Evolutionary conservation across 2,888 invertebrate genomes (phyloP).

Genomic region (Cosmia trapezina): DNA sequence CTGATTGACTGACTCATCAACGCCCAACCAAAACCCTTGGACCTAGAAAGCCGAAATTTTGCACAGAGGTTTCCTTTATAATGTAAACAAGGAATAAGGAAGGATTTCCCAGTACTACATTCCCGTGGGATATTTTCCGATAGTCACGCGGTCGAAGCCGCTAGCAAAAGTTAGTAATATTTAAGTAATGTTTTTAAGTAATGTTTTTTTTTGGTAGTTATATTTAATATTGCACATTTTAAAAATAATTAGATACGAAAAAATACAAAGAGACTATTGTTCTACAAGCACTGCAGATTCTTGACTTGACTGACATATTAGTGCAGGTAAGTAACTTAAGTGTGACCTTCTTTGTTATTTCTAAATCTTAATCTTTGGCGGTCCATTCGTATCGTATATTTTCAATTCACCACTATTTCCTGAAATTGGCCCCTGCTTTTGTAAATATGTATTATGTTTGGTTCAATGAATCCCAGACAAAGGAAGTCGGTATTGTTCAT

Average conservation of each 20-base stretch:
- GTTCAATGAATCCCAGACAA: conserved; percentile 65
- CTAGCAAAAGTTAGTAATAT: no score
- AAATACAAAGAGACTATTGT: not conserved
- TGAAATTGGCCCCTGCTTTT: conserved; percentile 68
- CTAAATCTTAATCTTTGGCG: conserved; percentile 67
- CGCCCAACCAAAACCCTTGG: no score
- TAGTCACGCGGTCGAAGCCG: no score
- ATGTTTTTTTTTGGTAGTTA: no score
- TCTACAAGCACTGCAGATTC: not conserved
- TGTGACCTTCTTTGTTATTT: conserved; percentile 21
- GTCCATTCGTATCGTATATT: conserved; percentile 72
- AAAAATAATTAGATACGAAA: not conserved
- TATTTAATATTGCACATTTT: not conserved
- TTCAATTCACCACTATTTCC: conserved; percentile 76
- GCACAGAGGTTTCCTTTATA: no score
- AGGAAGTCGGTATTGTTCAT: conserved; percentile 57
- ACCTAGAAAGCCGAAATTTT: no score
- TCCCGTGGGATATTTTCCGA: no score
- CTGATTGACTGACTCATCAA: no score
- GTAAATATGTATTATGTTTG: conserved; percentile 73
- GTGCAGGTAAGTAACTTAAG: not conserved
- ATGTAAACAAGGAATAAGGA: no score
- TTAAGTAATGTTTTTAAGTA: no score
- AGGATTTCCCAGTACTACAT: no score
- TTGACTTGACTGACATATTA: not conserved